These are phyloP conservation scores for Sinella curviseta DNA, from an alignment of 1,140 invertebrate species.

Conservation along the genomic window DNA sequence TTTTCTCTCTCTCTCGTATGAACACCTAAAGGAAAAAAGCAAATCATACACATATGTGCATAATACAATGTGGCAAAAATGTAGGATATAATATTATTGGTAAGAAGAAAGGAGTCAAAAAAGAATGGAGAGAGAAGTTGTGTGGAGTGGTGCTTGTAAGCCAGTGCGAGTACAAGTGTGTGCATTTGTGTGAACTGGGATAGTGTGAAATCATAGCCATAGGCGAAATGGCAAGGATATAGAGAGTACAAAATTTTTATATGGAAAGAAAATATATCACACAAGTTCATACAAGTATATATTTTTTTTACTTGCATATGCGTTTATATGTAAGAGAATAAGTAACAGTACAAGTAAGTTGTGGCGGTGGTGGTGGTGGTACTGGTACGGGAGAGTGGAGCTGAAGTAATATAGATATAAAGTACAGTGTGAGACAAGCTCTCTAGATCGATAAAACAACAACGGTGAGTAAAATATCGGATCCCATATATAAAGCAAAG, in stretches of 20 bases:
- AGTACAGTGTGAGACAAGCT: neutral
- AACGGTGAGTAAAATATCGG: constrained; percentile 24
- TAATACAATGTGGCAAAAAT: no score
- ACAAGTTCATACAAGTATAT: no score
- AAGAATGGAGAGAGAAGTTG: neutral
- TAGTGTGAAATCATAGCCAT: constrained; percentile 15
- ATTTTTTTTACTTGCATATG: no score
- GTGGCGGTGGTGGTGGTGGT: neutral
- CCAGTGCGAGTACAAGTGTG: constrained; percentile 2
- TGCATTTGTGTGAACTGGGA: neutral
- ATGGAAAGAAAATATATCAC: no score
- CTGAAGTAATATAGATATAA: neutral
- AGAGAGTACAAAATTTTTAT: neutral
- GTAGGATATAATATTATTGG: no score
- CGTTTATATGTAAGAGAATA: neutral
- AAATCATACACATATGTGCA: neutral
- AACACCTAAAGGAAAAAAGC: neutral
- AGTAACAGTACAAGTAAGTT: neutral
- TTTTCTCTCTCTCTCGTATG: neutral
- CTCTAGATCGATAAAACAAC: constrained; percentile 25
- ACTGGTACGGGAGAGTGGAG: neutral
- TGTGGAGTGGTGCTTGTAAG: neutral
- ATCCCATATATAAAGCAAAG: constrained; percentile 6
- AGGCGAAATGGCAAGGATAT: neutral
- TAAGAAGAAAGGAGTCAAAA: neutral